phyloP scores from a whole-genome alignment of 2,113 vertebrate genomes.

The Nestor notabilis region DNA sequence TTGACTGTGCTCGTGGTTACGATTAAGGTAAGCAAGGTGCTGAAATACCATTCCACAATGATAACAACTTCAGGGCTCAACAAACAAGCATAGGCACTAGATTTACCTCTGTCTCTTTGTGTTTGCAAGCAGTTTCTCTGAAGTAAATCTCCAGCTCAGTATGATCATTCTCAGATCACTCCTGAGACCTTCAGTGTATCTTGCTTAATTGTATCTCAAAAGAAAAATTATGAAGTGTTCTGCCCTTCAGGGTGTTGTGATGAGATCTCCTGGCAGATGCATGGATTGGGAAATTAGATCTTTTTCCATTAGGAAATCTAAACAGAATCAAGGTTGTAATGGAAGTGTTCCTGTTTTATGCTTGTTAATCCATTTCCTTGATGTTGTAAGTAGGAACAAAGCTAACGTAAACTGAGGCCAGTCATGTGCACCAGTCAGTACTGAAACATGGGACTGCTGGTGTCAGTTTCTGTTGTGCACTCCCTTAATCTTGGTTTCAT shows the following conservation, averaged over 20 bases:
- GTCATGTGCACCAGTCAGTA: not conserved
- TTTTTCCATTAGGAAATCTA: not conserved
- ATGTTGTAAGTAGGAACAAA: not conserved
- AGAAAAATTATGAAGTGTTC: not conserved
- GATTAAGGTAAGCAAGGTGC: too few species aligned
- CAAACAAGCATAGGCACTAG: not conserved
- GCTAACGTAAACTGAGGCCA: not conserved
- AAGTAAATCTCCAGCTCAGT: not conserved
- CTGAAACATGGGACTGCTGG: rapidly evolving
- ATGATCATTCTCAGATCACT: not conserved
- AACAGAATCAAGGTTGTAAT: not conserved
- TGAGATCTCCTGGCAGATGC: not conserved
- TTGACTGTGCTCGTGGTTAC: rapidly evolving
- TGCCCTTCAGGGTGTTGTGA: not conserved
- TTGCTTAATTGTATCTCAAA: not conserved
- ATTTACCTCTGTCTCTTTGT: not conserved
- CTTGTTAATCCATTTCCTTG: not conserved
- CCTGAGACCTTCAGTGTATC: not conserved
- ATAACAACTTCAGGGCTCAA: not conserved
- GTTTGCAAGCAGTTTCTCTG: not conserved
- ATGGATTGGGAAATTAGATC: not conserved
- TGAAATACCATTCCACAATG: not conserved
- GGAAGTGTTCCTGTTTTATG: not conserved
- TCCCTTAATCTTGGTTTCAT: not conserved
- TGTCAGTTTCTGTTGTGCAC: not conserved